Percentiles rank a stretch among this genome's conserved stretches.
These are phyloP conservation scores for Ophraella communa DNA, from an alignment of 2,888 invertebrate genomes.

Conservation along the genomic window DNA sequence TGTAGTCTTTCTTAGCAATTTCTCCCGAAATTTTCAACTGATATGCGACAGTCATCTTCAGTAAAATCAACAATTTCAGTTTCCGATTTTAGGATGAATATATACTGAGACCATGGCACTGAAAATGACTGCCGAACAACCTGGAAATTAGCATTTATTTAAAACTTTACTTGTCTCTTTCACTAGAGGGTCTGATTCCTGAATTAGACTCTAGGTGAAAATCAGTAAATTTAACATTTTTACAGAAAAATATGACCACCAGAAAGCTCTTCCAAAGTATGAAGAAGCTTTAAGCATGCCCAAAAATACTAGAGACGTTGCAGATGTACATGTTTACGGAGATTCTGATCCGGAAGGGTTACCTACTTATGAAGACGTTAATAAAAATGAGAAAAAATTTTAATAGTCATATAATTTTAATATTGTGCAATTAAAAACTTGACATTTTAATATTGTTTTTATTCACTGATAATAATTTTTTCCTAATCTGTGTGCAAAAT, in stretches of 20 bases:
- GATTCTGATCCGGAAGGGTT: background rate
- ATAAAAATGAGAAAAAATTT: background rate
- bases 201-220: no score
- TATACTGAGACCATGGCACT: no score
- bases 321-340: slow-evolving; percentile 14
- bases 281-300: slow-evolving; percentile 33
- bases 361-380: slow-evolving; percentile 23
- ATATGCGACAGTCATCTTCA: no score
- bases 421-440: background rate
- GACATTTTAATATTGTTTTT: no score
- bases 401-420: background rate
- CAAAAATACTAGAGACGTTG: slow-evolving; percentile 8
- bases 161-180: background rate
- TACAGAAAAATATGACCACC: background rate
- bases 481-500: no score
- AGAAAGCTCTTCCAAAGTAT: slow-evolving; percentile 29
- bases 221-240: background rate
- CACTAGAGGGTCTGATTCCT: background rate
- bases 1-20: background rate
- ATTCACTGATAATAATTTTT: no score
- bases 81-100: no score
- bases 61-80: no score
- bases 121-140: no score
- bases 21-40: background rate
- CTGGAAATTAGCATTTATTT: no score